Conservation (phyloP, 2,113 vertebrate species). For the Trematomus loennbergii region DNA sequence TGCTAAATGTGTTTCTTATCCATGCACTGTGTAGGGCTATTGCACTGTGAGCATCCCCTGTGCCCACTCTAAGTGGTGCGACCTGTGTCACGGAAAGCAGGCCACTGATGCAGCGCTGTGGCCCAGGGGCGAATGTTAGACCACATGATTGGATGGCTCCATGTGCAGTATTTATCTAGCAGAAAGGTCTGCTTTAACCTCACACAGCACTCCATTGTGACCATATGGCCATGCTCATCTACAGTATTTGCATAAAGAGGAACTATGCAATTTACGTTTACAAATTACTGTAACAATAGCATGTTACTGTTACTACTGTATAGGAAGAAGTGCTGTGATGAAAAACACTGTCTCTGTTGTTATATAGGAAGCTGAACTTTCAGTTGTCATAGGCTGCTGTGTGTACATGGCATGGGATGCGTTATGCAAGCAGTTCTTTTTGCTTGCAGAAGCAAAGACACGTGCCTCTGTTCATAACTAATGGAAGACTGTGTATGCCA, state of each 20-base stretch:
- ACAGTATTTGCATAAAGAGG: constrained; percentile 9
- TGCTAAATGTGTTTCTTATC: constrained; percentile 45
- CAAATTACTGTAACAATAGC: neutral
- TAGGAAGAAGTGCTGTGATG: neutral
- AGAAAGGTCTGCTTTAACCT: constrained; percentile 62
- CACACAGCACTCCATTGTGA: constrained; percentile 21
- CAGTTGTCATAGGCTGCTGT: constrained; percentile 33
- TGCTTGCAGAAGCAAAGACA: constrained; percentile 72
- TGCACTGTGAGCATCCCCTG: constrained; percentile 48
- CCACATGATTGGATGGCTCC: constrained; percentile 76
- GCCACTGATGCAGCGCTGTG: constrained; percentile 69
- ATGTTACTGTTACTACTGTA: neutral
- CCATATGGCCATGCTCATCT: constrained; percentile 35
- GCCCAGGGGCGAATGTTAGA: constrained; percentile 66
- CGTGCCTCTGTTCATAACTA: constrained; percentile 81
- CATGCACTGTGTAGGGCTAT: constrained; percentile 13
- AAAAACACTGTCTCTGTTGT: constrained; percentile 16
- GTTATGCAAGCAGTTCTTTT: constrained; percentile 77
- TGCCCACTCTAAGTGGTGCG: constrained; percentile 45
- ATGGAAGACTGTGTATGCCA: constrained; percentile 75
- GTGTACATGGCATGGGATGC: constrained; percentile 53
- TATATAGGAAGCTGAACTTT: constrained; percentile 42
- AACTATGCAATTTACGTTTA: neutral
- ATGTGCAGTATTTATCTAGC: constrained; percentile 68
- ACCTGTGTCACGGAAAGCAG: constrained; percentile 77